Conservation (phyloP, 2,797 vertebrate genomes). For the Rhinogobio ventralis region DNA sequence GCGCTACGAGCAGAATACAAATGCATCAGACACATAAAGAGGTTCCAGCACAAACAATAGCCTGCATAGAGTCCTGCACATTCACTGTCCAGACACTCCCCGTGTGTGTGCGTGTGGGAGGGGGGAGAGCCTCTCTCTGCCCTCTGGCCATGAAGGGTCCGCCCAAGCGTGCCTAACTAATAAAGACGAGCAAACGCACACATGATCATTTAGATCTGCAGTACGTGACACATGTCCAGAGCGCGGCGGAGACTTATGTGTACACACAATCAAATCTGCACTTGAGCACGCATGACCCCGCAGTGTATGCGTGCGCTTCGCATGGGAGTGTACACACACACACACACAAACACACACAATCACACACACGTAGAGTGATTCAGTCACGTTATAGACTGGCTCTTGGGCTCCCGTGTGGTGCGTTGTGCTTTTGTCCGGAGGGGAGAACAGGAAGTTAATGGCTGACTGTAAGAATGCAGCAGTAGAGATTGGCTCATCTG, state of each 20-base stretch:
- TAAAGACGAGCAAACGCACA: slow-evolving; percentile 57
- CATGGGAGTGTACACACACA: slow-evolving; percentile 10
- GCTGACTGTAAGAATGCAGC: slow-evolving; percentile 53
- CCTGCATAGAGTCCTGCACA: slow-evolving; percentile 52
- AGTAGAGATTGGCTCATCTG: slow-evolving; percentile 28
- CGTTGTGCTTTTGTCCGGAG: slow-evolving; percentile 54
- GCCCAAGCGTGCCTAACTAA: slow-evolving; percentile 61
- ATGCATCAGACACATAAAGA: slow-evolving; percentile 60
- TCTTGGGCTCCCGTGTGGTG: slow-evolving; percentile 32
- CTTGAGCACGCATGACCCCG: slow-evolving; percentile 56
- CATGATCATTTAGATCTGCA: slow-evolving; percentile 60
- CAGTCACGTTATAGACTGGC: slow-evolving; percentile 19
- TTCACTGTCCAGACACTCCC: slow-evolving; percentile 54
- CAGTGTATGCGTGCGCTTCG: slow-evolving; percentile 32
- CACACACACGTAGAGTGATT: slow-evolving; percentile 2
- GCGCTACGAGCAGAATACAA: slow-evolving; percentile 60
- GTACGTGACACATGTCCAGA: slow-evolving; percentile 58
- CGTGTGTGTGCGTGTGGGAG: slow-evolving; percentile 22
- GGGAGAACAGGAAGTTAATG: slow-evolving; percentile 52
- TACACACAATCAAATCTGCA: slow-evolving; percentile 53
- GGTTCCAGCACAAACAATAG: slow-evolving; percentile 59
- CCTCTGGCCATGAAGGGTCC: slow-evolving; percentile 52
- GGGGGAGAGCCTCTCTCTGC: slow-evolving; percentile 46
- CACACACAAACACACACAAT: background rate
- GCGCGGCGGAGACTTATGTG: slow-evolving; percentile 46